A percentile compares a stretch with the other conserved stretches of the same genome.
phyloP scores from a whole-genome alignment of 2,888 invertebrate species.

The Monoplex corrugatus region DNA sequence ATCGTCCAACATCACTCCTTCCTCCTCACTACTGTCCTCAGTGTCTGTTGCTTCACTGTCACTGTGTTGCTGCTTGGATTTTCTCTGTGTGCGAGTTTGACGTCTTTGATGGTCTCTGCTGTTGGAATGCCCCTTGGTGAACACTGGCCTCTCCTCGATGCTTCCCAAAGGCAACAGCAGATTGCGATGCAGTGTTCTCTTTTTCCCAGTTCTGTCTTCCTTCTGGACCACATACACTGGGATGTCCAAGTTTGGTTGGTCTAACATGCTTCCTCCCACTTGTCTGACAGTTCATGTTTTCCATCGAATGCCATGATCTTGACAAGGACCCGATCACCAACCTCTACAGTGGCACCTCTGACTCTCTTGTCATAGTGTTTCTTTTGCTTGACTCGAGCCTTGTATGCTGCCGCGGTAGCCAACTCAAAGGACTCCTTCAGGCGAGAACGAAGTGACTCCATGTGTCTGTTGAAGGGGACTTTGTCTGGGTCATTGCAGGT shows the following conservation, averaged over 20 bases:
- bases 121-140: too few species aligned
- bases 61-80: too few species aligned
- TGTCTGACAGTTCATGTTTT: slow-evolving; percentile 36
- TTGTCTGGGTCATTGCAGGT: too few species aligned
- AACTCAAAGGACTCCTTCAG: neutral
- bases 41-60: too few species aligned
- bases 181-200: slow-evolving; percentile 39
- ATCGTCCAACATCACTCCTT: too few species aligned
- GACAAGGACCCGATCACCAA: slow-evolving; percentile 39
- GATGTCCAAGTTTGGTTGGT: slow-evolving; percentile 31
- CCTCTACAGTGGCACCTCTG: slow-evolving; percentile 17
- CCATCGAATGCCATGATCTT: slow-evolving; percentile 43
- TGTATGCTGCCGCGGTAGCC: neutral
- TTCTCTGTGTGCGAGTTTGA: too few species aligned
- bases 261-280: slow-evolving; percentile 36
- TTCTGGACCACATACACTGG: slow-evolving; percentile 45
- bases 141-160: too few species aligned
- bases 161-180: slow-evolving; percentile 14
- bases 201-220: slow-evolving; percentile 17
- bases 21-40: too few species aligned
- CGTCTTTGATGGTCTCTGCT: too few species aligned
- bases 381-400: slow-evolving; percentile 5
- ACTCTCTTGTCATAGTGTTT: slow-evolving; percentile 22
- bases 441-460: neutral
- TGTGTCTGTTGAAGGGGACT: too few species aligned